phyloP scores from a whole-genome alignment of 2,113 vertebrate species.

The Ageneiosus marmoratus region DNA sequence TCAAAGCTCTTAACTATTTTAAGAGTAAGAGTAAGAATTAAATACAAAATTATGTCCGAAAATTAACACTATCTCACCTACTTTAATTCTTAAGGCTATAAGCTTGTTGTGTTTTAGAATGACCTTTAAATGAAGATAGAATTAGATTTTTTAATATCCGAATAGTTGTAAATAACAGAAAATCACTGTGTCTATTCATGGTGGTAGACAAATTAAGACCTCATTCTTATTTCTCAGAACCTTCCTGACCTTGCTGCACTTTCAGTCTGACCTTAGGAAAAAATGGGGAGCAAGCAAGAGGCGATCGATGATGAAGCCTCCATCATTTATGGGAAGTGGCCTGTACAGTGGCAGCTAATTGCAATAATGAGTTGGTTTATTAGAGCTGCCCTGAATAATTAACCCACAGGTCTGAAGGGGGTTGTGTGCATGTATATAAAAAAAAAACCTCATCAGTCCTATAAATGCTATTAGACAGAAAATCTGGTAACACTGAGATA shows the following conservation, averaged over 20 bases:
- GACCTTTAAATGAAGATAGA: neutral
- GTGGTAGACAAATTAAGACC: neutral
- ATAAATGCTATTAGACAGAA: constrained; percentile 24
- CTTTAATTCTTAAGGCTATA: no score
- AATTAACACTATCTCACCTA: no score
- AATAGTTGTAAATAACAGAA: neutral
- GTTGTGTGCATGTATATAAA: constrained; percentile 53
- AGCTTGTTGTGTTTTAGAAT: neutral
- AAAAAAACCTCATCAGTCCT: constrained; percentile 44
- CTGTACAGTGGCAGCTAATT: constrained; percentile 56
- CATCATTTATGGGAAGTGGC: constrained; percentile 34
- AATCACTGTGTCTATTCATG: neutral
- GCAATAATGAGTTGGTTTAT: constrained; percentile 65
- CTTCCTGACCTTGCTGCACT: neutral
- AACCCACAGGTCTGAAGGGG: constrained; percentile 57
- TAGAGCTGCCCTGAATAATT: constrained; percentile 61
- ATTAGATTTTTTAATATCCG: neutral
- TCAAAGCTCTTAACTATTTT: no score
- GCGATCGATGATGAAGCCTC: constrained; percentile 20
- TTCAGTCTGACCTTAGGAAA: neutral
- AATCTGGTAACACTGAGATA: constrained; percentile 42
- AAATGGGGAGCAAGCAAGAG: neutral
- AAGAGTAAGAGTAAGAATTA: no score
- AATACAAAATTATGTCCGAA: no score
- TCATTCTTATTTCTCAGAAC: neutral